Evolutionary conservation across 2,113 vertebrate species (phyloP).

Genomic region (Peromyscus polionotus): DNA sequence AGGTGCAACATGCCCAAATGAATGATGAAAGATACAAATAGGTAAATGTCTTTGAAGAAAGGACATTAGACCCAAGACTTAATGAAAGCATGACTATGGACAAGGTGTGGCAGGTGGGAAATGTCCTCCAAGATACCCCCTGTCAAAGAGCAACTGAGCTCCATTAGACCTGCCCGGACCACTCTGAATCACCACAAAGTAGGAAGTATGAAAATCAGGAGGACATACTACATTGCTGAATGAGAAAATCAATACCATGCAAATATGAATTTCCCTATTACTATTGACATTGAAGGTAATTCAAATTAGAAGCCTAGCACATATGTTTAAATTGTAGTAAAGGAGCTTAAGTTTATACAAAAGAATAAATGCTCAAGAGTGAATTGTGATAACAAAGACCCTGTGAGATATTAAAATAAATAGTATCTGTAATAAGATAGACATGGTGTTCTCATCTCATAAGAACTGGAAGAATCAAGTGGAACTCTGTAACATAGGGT

Average conservation of each 20-base stretch:
- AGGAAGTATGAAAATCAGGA: background rate
- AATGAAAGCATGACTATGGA: background rate
- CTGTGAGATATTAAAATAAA: background rate
- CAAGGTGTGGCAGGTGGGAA: background rate
- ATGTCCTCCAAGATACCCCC: background rate
- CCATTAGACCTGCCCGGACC: background rate
- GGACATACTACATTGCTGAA: background rate
- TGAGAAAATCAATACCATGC: background rate
- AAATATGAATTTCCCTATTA: background rate
- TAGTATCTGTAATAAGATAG: constrained; percentile 32
- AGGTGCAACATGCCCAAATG: background rate
- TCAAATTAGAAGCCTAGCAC: background rate
- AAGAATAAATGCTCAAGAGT: constrained; percentile 13
- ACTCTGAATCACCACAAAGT: background rate
- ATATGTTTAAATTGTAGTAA: background rate
- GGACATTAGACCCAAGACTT: background rate
- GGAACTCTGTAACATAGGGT: background rate
- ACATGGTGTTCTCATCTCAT: background rate
- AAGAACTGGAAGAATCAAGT: background rate
- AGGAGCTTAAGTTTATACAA: background rate
- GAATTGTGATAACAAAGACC: background rate
- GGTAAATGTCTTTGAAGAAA: background rate
- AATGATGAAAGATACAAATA: background rate
- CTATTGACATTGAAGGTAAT: background rate
- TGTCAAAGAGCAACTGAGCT: too few relatives aligned